Conservation (phyloP, 1,140 invertebrate species). For the Limonius californicus region DNA sequence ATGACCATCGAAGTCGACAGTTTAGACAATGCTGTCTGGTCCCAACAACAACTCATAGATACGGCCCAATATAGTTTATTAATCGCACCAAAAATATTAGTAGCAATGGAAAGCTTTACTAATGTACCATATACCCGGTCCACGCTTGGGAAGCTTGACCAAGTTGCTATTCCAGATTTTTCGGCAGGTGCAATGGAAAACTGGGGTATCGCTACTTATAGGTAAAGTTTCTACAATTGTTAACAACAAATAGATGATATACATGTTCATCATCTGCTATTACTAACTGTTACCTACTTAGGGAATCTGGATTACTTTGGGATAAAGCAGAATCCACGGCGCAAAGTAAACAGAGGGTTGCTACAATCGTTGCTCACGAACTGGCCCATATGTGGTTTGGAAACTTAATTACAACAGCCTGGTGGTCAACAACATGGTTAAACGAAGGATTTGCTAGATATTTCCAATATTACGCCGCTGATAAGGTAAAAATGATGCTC, state of each 20-base stretch:
- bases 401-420: neutral
- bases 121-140: constrained; percentile 47
- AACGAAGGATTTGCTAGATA: neutral
- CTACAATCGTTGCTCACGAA: constrained; percentile 49
- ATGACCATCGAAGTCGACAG: neutral
- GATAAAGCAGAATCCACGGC: constrained; percentile 30
- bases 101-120: constrained; percentile 48
- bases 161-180: constrained; percentile 89
- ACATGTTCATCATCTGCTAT: neutral
- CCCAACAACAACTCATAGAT: constrained; percentile 60
- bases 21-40: constrained; percentile 57
- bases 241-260: neutral
- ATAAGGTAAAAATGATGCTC: neutral
- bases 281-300: constrained; percentile 27
- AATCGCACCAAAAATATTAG: constrained; percentile 48
- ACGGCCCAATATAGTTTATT: constrained; percentile 59
- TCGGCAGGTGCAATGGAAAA: constrained; percentile 82
- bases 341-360: constrained; percentile 47
- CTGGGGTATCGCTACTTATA: constrained; percentile 61
- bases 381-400: neutral
- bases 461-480: neutral
- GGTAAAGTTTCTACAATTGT: constrained; percentile 48
- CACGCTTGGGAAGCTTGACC: constrained; percentile 63
- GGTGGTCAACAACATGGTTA: neutral
- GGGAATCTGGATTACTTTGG: constrained; percentile 56